Conservation (phyloP, 2,113 vertebrate species). For the Caranx ignobilis region DNA sequence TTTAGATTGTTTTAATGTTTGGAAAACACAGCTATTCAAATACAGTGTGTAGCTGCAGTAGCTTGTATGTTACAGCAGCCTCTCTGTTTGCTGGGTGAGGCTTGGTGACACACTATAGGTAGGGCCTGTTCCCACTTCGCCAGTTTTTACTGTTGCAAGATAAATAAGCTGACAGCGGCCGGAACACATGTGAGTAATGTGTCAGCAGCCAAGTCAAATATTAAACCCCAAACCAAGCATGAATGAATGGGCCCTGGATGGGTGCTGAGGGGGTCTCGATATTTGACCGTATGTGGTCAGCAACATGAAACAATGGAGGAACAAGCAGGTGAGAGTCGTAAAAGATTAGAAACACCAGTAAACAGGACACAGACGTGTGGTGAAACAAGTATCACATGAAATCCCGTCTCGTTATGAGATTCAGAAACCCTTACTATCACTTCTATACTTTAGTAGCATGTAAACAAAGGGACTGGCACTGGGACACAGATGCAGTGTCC, state of each 20-base stretch:
- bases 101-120: conserved; percentile 37
- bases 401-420: too few species aligned
- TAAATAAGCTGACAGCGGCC: conserved; percentile 70
- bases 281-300: conserved; percentile 36
- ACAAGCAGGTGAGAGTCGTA: background rate
- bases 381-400: too few species aligned
- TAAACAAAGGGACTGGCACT: too few species aligned
- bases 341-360: background rate
- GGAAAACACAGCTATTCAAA: background rate
- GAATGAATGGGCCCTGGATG: conserved; percentile 69
- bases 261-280: conserved; percentile 21
- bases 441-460: too few species aligned
- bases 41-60: background rate
- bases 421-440: too few species aligned
- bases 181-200: conserved; percentile 69
- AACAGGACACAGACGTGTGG: background rate
- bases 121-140: conserved; percentile 30
- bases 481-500: too few species aligned
- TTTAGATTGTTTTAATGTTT: background rate
- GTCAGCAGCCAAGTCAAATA: conserved; percentile 77
- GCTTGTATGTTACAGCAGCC: background rate
- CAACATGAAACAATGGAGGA: conserved; percentile 11
- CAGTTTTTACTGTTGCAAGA: conserved; percentile 55
- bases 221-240: conserved; percentile 74
- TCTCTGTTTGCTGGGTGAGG: conserved; percentile 54